Base-by-base conservation (phyloP, 2,888 invertebrate species). In the Eristalis arbustorum region DNA sequence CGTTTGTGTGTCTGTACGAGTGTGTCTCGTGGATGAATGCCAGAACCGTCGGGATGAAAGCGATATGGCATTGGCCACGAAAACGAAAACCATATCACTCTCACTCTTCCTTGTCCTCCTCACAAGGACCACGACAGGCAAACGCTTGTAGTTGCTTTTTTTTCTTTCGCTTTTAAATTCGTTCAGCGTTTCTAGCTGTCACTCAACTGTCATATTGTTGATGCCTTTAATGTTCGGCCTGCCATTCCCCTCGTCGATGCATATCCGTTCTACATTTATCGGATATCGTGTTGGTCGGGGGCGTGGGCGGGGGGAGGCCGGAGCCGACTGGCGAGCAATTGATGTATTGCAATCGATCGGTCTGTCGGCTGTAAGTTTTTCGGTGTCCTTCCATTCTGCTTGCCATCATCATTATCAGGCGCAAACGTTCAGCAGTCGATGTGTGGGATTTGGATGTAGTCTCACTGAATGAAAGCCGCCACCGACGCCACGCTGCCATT, bases 171-270 rank as follows among this genome's bases (percentile, higher is more conserved):
- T 71, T 63, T 57, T 37, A 18, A 56, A 66, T 73, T 79, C 64
- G 61, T 67, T 79, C 56, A 62, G 22, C 72, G 42, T 72, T 79
- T 79, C 49, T 25, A 73, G 61, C 49, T 72, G 72, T 79, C 72
- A 79, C 61, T 79, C 79, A 79, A 79, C 79, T 73, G 79, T 73
- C 79, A 79, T 79, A 79, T 72, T 61, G 79, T 66, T 79, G 66
- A 78, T 66, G 57, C 40, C 64, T 69, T 23, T n/a, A 42, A 71
- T 63, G 37, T 61, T 61, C 61, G 25, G 42, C 62, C 69, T 49
- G n/a, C 13, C 37, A 37, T 13, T 11, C 34, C n/a, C 34, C 34
- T 5, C 34, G 2, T 1, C 49, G 61, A 56, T 69, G 31, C 31
- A 1, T 11, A 25, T 22, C 61, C 0, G 18, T n/a, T 34, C 14